Evolutionary conservation across 92 coral and sea anemone species (phyloP).

Genomic region (Galaxea fascicularis): DNA sequence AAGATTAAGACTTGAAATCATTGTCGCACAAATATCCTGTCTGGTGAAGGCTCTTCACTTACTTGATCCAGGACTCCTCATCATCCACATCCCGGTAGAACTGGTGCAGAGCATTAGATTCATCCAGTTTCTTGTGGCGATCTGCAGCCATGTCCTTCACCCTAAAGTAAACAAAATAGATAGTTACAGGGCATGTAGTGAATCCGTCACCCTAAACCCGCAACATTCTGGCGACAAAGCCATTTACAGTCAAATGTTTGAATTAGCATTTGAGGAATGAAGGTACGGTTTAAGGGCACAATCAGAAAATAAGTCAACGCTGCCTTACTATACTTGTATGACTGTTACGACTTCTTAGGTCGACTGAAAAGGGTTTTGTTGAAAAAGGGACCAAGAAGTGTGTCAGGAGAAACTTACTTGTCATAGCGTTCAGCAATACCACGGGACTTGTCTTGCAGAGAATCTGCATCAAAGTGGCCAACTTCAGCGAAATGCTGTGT

Average conservation of each 20-base stretch:
- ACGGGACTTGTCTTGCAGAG: constrained; percentile 88
- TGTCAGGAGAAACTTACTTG: constrained; percentile 63
- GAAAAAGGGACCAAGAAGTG: not conserved
- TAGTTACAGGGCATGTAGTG: not conserved
- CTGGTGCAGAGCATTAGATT: constrained; percentile 96
- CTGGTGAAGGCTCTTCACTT: constrained; percentile 41
- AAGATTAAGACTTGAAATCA: not conserved
- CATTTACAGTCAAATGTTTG: no score
- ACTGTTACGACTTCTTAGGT: not conserved
- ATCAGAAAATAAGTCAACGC: no score
- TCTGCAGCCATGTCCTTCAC: constrained; percentile 91
- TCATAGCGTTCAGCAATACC: constrained; percentile 92
- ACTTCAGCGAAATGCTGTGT: constrained; percentile 95
- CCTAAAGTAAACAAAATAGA: constrained; percentile 35
- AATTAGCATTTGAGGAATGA: no score
- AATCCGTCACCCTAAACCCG: not conserved
- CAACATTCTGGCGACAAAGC: no score
- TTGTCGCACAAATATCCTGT: not conserved
- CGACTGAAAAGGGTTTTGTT: not conserved
- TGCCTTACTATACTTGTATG: not conserved
- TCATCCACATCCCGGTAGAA: constrained; percentile 99
- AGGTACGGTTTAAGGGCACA: no score
- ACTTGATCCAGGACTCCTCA: constrained; percentile 99
- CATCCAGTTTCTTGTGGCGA: constrained; percentile 88
- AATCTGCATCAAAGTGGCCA: constrained; percentile 95